Evolutionary conservation across 2,797 vertebrate genomes (phyloP).

Genomic region (Acomys russatus): DNA sequence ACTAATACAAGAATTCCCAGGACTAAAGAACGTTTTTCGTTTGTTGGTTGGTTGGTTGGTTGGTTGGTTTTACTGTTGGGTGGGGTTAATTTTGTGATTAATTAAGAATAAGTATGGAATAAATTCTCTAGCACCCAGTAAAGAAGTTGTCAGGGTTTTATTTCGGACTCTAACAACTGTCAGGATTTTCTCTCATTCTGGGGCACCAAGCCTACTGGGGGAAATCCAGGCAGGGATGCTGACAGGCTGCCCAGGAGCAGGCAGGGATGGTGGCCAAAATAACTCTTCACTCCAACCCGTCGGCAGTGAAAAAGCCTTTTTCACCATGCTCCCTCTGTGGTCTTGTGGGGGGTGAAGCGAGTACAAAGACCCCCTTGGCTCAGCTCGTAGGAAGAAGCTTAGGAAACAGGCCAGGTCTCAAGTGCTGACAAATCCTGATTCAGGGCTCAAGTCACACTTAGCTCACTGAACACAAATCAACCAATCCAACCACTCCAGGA

Average conservation of each 20-base stretch:
- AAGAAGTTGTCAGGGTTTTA: not conserved
- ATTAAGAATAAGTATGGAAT: not conserved
- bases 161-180: not conserved
- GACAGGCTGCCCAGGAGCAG: constrained; percentile 48
- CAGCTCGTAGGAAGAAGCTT: constrained; percentile 83
- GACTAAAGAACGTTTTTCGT: not conserved
- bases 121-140: not conserved
- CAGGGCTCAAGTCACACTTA: constrained; percentile 87
- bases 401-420: constrained; percentile 84
- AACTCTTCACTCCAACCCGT: constrained; percentile 78
- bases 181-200: not conserved
- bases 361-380: constrained; percentile 86
- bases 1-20: constrained; percentile 12
- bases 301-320: constrained; percentile 79
- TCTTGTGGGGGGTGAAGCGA: not conserved
- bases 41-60: not conserved
- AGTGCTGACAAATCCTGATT: constrained; percentile 90
- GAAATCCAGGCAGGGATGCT: not conserved
- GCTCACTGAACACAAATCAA: constrained; percentile 85
- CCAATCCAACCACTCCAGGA: constrained; percentile 81
- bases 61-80: not conserved
- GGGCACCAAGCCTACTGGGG: not conserved
- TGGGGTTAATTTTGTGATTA: not conserved
- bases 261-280: constrained; percentile 75
- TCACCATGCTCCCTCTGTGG: constrained; percentile 58